phyloP scores from a whole-genome alignment of 2,888 invertebrate genomes.

The Tolmerus cingulatus region DNA sequence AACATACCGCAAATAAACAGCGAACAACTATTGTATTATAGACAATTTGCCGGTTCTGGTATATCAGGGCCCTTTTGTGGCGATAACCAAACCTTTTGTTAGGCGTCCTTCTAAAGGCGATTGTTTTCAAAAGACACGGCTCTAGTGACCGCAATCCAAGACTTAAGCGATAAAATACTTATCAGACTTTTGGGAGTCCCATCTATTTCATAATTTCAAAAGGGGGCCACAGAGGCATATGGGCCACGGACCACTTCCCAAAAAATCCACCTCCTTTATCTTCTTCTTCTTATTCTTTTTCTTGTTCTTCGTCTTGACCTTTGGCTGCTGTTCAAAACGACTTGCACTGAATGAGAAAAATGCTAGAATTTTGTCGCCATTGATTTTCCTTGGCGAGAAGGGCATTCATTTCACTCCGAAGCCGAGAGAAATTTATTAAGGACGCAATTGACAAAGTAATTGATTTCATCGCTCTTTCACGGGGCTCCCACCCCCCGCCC shows the following conservation, averaged over 20 bases:
- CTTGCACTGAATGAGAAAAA: slow-evolving; percentile 1
- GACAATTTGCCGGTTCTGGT: neutral
- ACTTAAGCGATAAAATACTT: neutral
- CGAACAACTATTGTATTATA: neutral
- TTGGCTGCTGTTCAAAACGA: slow-evolving; percentile 14
- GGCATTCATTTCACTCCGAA: neutral
- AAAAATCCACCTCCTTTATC: neutral
- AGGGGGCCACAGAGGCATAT: neutral
- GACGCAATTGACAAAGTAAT: neutral
- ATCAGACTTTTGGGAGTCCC: neutral
- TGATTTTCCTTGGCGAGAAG: neutral
- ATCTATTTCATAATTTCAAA: neutral
- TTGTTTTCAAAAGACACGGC: neutral
- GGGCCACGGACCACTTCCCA: neutral
- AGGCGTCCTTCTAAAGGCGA: neutral
- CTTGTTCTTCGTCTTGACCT: slow-evolving; percentile 3
- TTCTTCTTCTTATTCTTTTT: neutral
- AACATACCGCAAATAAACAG: neutral
- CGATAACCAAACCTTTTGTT: neutral
- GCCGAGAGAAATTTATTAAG: neutral
- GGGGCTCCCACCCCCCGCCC: neutral
- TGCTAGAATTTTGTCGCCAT: slow-evolving; percentile 19
- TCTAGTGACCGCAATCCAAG: neutral
- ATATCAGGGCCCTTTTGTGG: neutral
- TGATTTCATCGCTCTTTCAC: neutral